Base-by-base conservation (phyloP, 1,140 invertebrate species). In the Drosophila punjabiensis region DNA sequence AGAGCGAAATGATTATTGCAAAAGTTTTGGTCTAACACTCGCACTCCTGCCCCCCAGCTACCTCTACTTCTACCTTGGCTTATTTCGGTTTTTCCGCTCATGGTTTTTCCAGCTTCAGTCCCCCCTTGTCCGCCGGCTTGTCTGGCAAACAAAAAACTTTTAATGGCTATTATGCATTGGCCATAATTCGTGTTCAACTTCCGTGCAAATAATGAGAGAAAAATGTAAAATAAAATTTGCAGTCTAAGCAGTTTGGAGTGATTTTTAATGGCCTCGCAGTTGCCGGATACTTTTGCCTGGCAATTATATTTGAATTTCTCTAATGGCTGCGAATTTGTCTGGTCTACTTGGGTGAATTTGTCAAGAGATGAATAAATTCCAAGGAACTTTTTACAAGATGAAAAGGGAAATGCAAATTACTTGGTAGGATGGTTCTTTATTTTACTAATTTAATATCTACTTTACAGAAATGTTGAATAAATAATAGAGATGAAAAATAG, bases 111-210 rank as follows among this genome's bases (percentile, higher is more conserved):
- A n/a, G 32, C 60, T 71, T 28, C 33, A 20, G 58, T 28, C 47
- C 47, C 24, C 18, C 3, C 20, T 68, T 53, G 52, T 50, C 60
- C 58, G 41, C n/a, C 47, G 67, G 41, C 67, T 71, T 58, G 76
- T 62, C 62, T 64, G 82, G 59, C 58, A 50, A 76, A 88, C 79
- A 81, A 74, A 45, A 64, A 76, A 64, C 67, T 55, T 81, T 89
- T 89, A 89, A 88, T 89, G 84, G 85, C 84, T 66, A 89, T 81
- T 88, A 89, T 89, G 76, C 84, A 81, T 88, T 85, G 85, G 84
- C 69, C 81, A 88, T 88, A 89, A 88, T 90, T 90, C 75, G 85
- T 76, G 65, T 70, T 53, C 76, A 79, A 79, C 66, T 69, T 66
- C 60, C 79, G 66, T 55, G 58, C 53, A 48, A 80, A 89, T 81